phyloP scores from a whole-genome alignment of 2,113 vertebrate species.

The Labrus mixtus region DNA sequence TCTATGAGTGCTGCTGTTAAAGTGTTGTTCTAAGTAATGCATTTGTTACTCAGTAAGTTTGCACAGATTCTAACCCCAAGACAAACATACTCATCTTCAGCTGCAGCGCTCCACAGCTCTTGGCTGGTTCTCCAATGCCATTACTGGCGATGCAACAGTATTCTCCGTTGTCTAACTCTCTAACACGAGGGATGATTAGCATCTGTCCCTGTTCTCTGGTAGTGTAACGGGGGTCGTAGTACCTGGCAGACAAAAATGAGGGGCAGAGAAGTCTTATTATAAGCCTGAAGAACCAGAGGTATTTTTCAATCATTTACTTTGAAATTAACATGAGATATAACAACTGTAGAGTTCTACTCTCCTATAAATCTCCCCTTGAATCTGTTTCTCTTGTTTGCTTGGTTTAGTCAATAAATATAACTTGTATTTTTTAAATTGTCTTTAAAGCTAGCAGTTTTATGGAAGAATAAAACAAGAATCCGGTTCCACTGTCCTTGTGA shows the following conservation, averaged over 20 bases:
- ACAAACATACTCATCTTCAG: slow-evolving; percentile 96
- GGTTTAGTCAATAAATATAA: no score
- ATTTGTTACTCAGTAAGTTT: neutral
- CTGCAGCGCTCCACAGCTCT: slow-evolving; percentile 96
- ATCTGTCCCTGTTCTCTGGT: slow-evolving; percentile 93
- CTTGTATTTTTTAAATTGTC: no score
- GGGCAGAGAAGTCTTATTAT: neutral
- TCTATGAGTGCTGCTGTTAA: neutral
- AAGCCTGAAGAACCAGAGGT: neutral
- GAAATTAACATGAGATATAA: no score
- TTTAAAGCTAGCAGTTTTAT: no score
- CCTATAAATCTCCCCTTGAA: no score
- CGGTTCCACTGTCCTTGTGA: no score
- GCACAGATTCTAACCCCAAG: neutral
- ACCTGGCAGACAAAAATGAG: slow-evolving; percentile 78
- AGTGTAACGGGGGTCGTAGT: slow-evolving; percentile 92
- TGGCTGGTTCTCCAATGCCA: slow-evolving; percentile 88
- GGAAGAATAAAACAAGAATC: no score
- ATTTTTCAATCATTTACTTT: no score
- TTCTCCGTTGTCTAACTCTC: slow-evolving; percentile 92
- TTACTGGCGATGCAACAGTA: slow-evolving; percentile 95
- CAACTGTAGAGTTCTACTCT: no score
- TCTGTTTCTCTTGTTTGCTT: no score
- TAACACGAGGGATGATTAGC: slow-evolving; percentile 90
- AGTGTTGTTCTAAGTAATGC: neutral